Percentiles rank a stretch among this genome's conserved stretches.
These are phyloP conservation scores for Agraylea sexmaculata DNA, from an alignment of 1,140 invertebrate genomes.

Conservation along the genomic window DNA sequence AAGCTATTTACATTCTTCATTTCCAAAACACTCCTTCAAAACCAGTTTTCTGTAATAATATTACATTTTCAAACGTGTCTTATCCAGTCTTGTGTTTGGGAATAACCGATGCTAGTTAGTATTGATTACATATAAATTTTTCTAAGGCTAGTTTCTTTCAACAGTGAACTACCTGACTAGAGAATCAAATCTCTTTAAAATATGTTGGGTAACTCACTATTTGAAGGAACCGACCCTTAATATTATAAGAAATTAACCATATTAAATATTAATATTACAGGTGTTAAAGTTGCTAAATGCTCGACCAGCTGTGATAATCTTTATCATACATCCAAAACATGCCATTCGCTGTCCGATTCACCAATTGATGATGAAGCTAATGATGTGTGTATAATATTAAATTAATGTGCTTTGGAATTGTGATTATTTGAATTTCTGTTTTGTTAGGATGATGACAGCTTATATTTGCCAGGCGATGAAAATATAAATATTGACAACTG, in stretches of 20 bases:
- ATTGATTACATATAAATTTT: too few species aligned
- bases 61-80: constrained; percentile 73
- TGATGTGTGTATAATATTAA: constrained; percentile 20
- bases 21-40: constrained; percentile 33
- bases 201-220: too few species aligned
- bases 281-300: constrained; percentile 29
- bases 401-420: constrained; percentile 4
- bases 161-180: too few species aligned
- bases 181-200: too few species aligned
- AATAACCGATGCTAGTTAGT: constrained; percentile 62
- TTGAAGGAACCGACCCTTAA: neutral
- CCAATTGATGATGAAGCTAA: constrained; percentile 30
- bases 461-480: constrained; percentile 18
- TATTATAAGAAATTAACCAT: neutral
- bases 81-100: constrained; percentile 77
- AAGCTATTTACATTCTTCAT: constrained; percentile 66
- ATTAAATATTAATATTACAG: constrained; percentile 21
- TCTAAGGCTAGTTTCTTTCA: neutral
- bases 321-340: constrained; percentile 23
- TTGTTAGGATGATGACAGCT: constrained; percentile 23
- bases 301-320: constrained; percentile 34
- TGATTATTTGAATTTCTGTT: neutral
- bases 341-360: constrained; percentile 30
- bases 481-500: constrained; percentile 27
- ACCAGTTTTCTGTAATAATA: constrained; percentile 39